Conservation (phyloP, 2,113 vertebrate species). For the Neomonachus schauinslandi region DNA sequence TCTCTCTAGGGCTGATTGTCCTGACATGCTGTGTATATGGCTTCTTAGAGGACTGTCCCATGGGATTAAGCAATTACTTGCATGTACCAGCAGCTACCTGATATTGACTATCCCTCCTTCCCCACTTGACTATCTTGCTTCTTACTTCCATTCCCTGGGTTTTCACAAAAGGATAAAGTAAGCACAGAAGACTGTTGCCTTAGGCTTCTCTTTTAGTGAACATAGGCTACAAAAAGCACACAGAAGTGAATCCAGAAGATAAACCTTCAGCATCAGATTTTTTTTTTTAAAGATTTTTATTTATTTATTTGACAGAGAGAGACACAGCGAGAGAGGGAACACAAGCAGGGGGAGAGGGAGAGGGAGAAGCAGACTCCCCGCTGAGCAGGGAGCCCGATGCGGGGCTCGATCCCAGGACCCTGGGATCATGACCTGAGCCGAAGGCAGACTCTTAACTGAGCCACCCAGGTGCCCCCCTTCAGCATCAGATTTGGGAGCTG, state of each 20-base stretch:
- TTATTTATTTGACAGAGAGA: no score
- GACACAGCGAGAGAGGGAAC: no score
- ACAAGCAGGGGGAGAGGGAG: no score
- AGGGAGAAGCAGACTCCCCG: no score
- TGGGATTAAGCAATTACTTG: neutral
- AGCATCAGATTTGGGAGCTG: neutral
- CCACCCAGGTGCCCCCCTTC: neutral
- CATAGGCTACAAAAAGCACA: neutral
- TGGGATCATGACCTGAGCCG: no score
- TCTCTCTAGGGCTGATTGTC: neutral
- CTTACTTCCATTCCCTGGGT: neutral
- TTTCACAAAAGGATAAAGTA: neutral
- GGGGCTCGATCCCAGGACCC: no score
- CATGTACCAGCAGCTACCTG: neutral
- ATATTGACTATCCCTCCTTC: neutral
- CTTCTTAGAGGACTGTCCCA: neutral
- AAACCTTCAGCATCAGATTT: neutral
- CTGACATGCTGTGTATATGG: neutral
- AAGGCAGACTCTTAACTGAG: no score
- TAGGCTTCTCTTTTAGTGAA: neutral
- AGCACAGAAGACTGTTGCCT: neutral
- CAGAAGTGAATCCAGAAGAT: neutral
- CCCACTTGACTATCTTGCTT: neutral
- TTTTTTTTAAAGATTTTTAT: neutral
- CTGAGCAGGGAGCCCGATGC: no score